Evolutionary conservation across 1,140 invertebrate species (phyloP).

Genomic region (Bombus vancouverensis): DNA sequence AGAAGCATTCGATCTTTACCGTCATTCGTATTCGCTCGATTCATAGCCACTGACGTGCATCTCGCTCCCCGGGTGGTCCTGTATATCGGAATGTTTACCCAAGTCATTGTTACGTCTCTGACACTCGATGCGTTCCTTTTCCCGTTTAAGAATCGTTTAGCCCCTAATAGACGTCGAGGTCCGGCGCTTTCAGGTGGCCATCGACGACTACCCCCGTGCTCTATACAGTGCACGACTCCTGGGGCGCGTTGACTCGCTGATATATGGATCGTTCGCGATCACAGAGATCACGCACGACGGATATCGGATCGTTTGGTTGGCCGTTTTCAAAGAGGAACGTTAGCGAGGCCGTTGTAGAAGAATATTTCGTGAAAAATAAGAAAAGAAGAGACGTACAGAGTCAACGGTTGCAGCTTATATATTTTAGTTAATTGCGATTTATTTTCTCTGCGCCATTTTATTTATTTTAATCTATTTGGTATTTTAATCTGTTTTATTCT

Average conservation of each 20-base stretch:
- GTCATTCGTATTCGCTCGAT: conserved; percentile 21
- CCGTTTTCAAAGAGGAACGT: conserved; percentile 10
- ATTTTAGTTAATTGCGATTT: background rate
- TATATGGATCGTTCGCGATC: conserved; percentile 73
- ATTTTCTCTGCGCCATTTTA: background rate
- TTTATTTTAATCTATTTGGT: too few relatives aligned
- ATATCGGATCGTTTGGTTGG: conserved; percentile 20
- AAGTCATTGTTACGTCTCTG: conserved; percentile 62
- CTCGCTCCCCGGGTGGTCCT: conserved; percentile 58
- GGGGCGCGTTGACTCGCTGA: conserved; percentile 77
- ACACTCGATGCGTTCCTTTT: conserved; percentile 56
- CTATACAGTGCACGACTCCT: conserved; percentile 42
- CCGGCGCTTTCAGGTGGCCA: conserved; percentile 33
- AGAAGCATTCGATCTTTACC: background rate
- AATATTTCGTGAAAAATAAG: background rate
- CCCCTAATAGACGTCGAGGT: conserved; percentile 51
- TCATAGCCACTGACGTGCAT: background rate
- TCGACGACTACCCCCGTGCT: conserved; percentile 23
- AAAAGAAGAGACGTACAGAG: background rate
- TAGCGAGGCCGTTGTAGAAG: background rate
- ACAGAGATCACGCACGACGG: background rate
- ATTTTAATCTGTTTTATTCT: too few relatives aligned
- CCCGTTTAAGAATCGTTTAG: conserved; percentile 64
- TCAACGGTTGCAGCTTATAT: too few relatives aligned
- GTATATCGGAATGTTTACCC: conserved; percentile 64